A percentile compares a stretch with the other conserved stretches of the same genome.
Conservation (phyloP, 2,888 invertebrate species). For the Hemicrepidius hirtus region DNA sequence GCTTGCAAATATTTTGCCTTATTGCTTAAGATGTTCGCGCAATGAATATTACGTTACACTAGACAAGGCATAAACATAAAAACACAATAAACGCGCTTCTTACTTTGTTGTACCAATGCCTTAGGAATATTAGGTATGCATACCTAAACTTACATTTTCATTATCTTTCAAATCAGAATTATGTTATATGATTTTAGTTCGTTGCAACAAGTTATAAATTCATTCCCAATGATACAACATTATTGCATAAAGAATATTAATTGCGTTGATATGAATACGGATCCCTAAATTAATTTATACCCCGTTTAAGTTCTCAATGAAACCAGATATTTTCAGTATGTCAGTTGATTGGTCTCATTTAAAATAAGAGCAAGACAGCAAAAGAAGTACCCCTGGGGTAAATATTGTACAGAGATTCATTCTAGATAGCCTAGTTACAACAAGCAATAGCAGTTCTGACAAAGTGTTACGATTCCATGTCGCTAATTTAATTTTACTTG, state of each 20-base stretch:
- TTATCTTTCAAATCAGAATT: constrained; percentile 27
- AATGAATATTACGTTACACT: constrained; percentile 26
- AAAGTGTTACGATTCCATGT: constrained; percentile 18
- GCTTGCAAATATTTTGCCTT: constrained; percentile 19
- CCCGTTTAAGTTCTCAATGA: constrained; percentile 10
- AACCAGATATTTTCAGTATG: not conserved
- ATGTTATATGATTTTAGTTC: constrained; percentile 38
- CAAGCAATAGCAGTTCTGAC: constrained; percentile 10
- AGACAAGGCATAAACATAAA: constrained; percentile 40
- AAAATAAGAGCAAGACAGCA: not conserved
- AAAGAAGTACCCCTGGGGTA: not conserved
- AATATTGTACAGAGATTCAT: not conserved
- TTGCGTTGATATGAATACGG: constrained; percentile 7
- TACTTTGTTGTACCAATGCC: constrained; percentile 42
- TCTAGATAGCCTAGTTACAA: not conserved
- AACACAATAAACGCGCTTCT: constrained; percentile 42
- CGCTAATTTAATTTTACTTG: constrained; percentile 28
- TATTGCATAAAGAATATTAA: constrained; percentile 21
- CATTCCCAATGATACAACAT: not conserved
- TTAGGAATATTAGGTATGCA: constrained; percentile 23
- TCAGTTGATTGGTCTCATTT: not conserved
- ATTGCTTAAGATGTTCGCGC: constrained; percentile 39
- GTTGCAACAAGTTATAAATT: constrained; percentile 17
- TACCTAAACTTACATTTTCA: constrained; percentile 35
- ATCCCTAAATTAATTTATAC: not conserved